These are phyloP conservation scores for Aegotheles bennettii DNA, from an alignment of 2,113 vertebrate genomes.

Conservation along the genomic window DNA sequence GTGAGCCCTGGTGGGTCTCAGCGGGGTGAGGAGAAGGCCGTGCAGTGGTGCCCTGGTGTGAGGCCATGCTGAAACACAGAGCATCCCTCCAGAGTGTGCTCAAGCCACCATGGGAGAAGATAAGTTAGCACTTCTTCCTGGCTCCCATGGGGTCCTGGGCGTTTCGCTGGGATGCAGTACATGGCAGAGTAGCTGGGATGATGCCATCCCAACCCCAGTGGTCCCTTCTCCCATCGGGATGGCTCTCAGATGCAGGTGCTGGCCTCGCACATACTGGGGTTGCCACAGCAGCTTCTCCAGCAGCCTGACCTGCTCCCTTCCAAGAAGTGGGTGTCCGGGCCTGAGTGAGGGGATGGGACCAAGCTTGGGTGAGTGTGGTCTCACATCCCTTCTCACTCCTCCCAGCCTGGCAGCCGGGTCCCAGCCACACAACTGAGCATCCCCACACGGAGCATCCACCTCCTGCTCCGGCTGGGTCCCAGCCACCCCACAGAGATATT, in stretches of 20 bases:
- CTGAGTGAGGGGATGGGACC: background rate
- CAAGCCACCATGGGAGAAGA: background rate
- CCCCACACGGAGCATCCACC: background rate
- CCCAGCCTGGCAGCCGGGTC: background rate
- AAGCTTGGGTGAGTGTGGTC: background rate
- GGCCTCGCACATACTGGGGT: background rate
- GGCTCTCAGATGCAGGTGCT: background rate
- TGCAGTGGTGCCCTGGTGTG: no score
- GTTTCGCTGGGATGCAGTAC: background rate
- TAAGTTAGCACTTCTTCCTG: background rate
- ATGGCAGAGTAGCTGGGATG: background rate
- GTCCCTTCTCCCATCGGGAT: background rate
- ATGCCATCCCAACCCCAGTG: no score
- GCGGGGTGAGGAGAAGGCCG: background rate
- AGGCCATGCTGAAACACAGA: background rate
- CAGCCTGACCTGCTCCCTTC: background rate
- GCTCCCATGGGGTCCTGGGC: background rate
- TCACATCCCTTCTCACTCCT: background rate
- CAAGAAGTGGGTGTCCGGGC: background rate
- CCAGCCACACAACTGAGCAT: rapidly evolving
- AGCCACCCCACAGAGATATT: background rate
- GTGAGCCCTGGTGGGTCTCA: background rate
- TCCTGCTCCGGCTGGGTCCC: background rate
- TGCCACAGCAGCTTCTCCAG: background rate
- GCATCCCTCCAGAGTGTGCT: rapidly evolving